Evolutionary conservation across 2,113 vertebrate species (phyloP).

Genomic region (Trochalopteron elliotii): DNA sequence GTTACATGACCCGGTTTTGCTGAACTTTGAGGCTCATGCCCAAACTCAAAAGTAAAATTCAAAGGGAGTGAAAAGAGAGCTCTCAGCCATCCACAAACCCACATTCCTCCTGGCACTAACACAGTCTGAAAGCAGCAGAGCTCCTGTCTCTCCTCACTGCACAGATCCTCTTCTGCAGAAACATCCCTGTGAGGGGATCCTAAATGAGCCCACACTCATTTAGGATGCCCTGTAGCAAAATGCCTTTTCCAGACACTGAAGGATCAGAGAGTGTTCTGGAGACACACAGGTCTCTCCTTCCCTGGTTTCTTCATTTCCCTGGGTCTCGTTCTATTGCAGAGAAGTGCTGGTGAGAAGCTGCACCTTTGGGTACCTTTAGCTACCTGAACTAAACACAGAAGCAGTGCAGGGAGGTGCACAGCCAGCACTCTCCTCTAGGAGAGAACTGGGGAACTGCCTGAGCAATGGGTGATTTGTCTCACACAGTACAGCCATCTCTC

Average conservation of each 20-base stretch:
- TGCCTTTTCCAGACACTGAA: background rate
- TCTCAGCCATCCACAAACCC: background rate
- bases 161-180: background rate
- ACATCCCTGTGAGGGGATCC: background rate
- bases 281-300: background rate
- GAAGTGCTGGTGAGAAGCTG: background rate
- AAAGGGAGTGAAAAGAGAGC: background rate
- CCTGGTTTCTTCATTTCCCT: background rate
- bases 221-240: background rate
- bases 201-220: background rate
- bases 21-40: background rate
- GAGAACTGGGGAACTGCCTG: background rate
- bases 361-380: background rate
- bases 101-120: background rate
- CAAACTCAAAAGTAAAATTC: background rate
- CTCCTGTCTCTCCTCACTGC: background rate
- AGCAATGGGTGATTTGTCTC: background rate
- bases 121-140: background rate
- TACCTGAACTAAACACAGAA: background rate
- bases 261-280: background rate
- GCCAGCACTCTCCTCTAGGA: background rate
- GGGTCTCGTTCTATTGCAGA: background rate
- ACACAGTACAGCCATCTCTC: background rate
- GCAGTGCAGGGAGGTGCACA: rapidly evolving
- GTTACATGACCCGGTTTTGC: background rate